Evolutionary conservation across 2,888 invertebrate species (phyloP), one percentile per base, ranked within the genome.

Genomic region (Eupithecia subumbrata): DNA sequence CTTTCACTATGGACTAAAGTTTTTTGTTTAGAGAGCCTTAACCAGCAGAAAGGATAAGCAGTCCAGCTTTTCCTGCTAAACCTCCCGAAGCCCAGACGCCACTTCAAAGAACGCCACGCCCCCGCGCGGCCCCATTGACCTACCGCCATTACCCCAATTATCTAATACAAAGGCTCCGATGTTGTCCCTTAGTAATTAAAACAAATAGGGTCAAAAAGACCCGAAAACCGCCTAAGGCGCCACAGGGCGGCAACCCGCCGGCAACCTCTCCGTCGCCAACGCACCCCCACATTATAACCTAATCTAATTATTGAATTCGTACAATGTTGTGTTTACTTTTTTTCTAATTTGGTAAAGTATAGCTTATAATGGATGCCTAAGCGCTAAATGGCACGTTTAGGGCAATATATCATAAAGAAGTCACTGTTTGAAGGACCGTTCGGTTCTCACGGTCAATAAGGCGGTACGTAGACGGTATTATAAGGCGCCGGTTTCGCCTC

Each of bases 231-330:
- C 94, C 90, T 78, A 87, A 91, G 95, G 95, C 95, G 95, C 95
- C 95, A 93, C 82, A 85, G 93, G 94, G 93, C 92, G 93, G 89
- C 81, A 79, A 85, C 88, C 56, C 60, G 60, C 60, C 76, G 72
- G 40, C 66, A 88, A 91, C 91, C 84, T 93, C 86, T 90, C 90
- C 94, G 94, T 92, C 94, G 94, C 92, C 94, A 89, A 75, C 80
- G 90, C 85, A 92, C 92, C 95, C 93, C 88, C 91, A 91, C 89
- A 94, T 95, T 94, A 93, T 92, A 92, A 89, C 90, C 92, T 95
- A 95, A 95, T 95, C 95, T 95, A 94, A 94, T 95, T 95, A 95
- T 94, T 92, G 92, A 95, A 95, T 94, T 94, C 93, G 90, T 94
- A 95, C 94, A 93, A 94, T 93, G 94, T 95, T 93, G 85, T 95